Conservation (phyloP, 2,113 vertebrate species). For the Bagarius yarrelli region DNA sequence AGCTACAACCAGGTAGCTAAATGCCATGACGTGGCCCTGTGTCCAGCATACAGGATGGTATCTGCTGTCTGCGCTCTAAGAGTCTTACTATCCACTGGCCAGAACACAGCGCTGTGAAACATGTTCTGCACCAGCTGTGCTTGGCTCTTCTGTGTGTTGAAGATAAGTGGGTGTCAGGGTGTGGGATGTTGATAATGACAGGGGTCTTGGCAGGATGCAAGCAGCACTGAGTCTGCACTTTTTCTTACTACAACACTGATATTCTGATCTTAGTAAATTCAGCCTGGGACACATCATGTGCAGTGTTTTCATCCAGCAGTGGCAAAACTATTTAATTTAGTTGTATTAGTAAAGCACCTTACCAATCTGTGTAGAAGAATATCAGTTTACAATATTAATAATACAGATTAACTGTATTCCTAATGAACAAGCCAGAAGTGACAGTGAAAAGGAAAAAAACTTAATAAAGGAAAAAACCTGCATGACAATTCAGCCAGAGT, state of each 20-base stretch:
- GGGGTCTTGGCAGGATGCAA: constrained; percentile 51
- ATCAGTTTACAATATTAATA: too few species aligned
- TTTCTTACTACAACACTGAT: constrained; percentile 28
- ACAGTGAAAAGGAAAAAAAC: too few species aligned
- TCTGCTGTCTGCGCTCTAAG: neutral
- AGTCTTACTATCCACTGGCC: neutral
- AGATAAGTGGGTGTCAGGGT: constrained; percentile 55
- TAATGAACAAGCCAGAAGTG: too few species aligned
- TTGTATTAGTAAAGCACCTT: too few species aligned
- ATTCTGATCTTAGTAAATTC: constrained; percentile 46
- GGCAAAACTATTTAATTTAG: neutral
- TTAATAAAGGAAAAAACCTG: too few species aligned
- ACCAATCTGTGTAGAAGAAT: too few species aligned
- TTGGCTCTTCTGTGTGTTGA: constrained; percentile 46
- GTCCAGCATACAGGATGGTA: neutral
- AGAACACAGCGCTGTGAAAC: constrained; percentile 16
- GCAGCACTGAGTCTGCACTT: constrained; percentile 52
- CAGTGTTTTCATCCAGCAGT: neutral
- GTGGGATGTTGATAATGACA: constrained; percentile 53
- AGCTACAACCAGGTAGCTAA: neutral
- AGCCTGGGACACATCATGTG: constrained; percentile 11
- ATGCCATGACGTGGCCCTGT: neutral
- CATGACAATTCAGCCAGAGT: too few species aligned
- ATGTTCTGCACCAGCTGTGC: constrained; percentile 56
- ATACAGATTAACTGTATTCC: too few species aligned